Evolutionary conservation across 2,888 invertebrate species (phyloP), one percentile per base, ranked within the genome.

Genomic region (Platycnemis pennipes): DNA sequence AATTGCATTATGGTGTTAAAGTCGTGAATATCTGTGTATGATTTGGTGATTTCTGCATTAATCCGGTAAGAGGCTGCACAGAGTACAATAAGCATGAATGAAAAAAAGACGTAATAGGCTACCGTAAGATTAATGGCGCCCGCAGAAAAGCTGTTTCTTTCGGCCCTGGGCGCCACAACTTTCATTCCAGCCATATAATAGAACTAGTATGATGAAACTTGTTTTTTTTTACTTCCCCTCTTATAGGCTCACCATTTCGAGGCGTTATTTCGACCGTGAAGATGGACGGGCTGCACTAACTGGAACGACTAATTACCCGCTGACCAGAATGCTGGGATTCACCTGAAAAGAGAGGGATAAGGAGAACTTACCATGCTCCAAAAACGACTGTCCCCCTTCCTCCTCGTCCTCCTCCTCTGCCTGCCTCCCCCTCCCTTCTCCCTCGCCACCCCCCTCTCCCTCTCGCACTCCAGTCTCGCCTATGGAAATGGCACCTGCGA

Each of bases 401-500:
- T 56, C 91, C 63, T 88, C 49, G 19, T 91, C 53, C 44, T 91
- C 11, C 63, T 63, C 89, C 4, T 56, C 31, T 56, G 22, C 31
- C 42, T 89, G 16, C 26, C 42, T 13, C 22, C 22, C n/a, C 63
- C 44, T 2, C 8, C 56, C 44, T 56, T 44, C 44, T 26, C 69
- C 26, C n/a, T n/a, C 44, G 44, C 89, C 37, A 88, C 46, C 49
- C 89, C 91, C 44, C 91, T 91, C n/a, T 91, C 91, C 37, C 91
- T 91, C 91, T 44, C 91, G 44, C 91, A 91, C 69, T 91, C 91
- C 26, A 91, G n/a, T 44, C 44, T 91, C 42, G 91, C 91, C 94
- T 95, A 96, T 94, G 95, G 95, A 56, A 95, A 95, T 88, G 95
- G 95, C 44, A 95, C 95, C 77, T 95, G 96, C 94, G 95, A 95